These are phyloP conservation scores for Cepphus grylle DNA, from an alignment of 2,113 vertebrate species.

Conservation along the genomic window DNA sequence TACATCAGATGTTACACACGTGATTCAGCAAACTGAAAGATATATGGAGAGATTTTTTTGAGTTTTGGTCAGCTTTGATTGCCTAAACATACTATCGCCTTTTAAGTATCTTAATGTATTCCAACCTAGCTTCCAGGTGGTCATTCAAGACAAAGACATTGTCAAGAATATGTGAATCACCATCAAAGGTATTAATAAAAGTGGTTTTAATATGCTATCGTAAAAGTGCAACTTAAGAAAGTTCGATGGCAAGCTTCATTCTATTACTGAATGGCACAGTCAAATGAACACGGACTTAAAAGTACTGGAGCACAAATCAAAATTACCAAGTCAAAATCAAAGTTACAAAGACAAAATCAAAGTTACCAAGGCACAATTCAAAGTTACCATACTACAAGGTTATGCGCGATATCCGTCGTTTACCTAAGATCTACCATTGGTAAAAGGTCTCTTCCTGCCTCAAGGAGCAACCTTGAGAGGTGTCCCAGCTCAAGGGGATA, in stretches of 20 bases:
- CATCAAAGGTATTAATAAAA: not conserved
- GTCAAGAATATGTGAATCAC: not conserved
- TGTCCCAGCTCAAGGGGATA: not conserved
- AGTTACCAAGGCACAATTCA: not conserved
- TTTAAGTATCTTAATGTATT: not conserved
- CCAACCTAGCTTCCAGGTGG: not conserved
- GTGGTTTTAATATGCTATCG: not conserved
- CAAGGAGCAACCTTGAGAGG: not conserved
- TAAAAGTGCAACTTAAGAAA: not conserved
- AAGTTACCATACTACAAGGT: not conserved
- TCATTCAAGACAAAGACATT: not conserved
- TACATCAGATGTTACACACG: not conserved
- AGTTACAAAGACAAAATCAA: not conserved
- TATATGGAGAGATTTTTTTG: not conserved
- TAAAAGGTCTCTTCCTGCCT: not conserved
- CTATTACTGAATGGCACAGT: not conserved
- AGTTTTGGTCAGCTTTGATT: not conserved
- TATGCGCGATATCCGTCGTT: rapidly evolving
- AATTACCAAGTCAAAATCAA: not conserved
- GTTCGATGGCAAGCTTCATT: not conserved
- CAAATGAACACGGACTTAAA: not conserved
- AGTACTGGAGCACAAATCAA: not conserved
- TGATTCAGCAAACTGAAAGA: not conserved
- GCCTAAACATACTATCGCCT: not conserved
- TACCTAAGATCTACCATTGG: not conserved